Conservation (phyloP, 1,140 invertebrate species). For the Apolygus lucorum region DNA sequence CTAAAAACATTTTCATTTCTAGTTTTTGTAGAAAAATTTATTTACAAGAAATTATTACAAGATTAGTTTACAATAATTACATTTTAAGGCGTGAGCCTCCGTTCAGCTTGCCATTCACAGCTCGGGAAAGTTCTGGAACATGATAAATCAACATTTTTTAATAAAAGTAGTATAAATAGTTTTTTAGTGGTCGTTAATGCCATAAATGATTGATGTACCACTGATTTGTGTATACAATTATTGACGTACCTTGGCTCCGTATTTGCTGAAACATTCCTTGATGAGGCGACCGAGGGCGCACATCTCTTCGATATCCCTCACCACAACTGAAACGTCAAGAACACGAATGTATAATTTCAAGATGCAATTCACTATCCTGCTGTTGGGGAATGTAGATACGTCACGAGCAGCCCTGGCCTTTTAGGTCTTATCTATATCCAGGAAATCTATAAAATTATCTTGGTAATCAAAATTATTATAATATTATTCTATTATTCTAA, state of each 20-base stretch:
- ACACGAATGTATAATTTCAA: too few species aligned
- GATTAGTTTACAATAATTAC: neutral
- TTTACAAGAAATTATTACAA: neutral
- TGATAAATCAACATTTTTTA: neutral
- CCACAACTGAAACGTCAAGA: slow-evolving; percentile 30
- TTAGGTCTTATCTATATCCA: too few species aligned
- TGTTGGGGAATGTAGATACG: too few species aligned
- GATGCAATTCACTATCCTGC: too few species aligned
- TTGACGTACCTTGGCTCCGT: slow-evolving; percentile 32
- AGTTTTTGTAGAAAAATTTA: neutral
- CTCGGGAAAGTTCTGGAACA: slow-evolving; percentile 25
- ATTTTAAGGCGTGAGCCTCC: neutral
- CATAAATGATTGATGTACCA: too few species aligned
- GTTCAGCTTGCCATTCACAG: slow-evolving; percentile 8
- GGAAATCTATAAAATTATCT: too few species aligned
- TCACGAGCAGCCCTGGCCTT: too few species aligned
- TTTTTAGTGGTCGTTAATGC: too few species aligned
- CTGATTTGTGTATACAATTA: neutral
- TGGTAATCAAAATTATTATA: too few species aligned
- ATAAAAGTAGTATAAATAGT: too few species aligned
- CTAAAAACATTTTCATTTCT: neutral
- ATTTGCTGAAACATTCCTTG: slow-evolving; percentile 33
- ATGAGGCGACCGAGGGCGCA: slow-evolving; percentile 33
- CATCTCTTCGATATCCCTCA: slow-evolving; percentile 32
- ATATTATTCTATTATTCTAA: too few species aligned